Evolutionary conservation across 2,888 invertebrate species (phyloP).

Genomic region (Apodemia zela): DNA sequence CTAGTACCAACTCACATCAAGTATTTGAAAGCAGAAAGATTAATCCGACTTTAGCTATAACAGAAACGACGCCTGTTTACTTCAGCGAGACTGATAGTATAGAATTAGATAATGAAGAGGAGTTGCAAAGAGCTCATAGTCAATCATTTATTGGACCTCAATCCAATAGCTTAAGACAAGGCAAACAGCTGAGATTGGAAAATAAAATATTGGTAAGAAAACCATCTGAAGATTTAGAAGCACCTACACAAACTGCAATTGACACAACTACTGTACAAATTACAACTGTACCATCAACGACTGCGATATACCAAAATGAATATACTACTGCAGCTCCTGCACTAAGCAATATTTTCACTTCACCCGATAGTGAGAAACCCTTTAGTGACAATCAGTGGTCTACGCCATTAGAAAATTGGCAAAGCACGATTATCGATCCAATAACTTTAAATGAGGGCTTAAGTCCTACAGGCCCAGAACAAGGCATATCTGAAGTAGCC

Average conservation of each 20-base stretch:
- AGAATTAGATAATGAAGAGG: conserved; percentile 80
- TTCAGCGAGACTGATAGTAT: conserved; percentile 63
- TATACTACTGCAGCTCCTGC: conserved; percentile 49
- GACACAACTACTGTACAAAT: conserved; percentile 52
- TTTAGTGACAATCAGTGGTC: conserved; percentile 75
- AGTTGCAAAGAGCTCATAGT: conserved; percentile 84
- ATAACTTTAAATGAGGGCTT: conserved; percentile 85
- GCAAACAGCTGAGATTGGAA: conserved; percentile 58
- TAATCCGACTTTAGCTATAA: conserved; percentile 47
- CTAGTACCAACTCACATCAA: conserved; percentile 47
- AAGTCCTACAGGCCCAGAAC: conserved; percentile 56
- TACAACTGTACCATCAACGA: conserved; percentile 50
- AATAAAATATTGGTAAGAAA: conserved; percentile 47
- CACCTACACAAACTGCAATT: conserved; percentile 53
- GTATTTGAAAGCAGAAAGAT: conserved; percentile 68
- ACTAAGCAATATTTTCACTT: conserved; percentile 55
- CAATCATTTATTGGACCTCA: conserved; percentile 84
- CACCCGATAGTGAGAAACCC: conserved; percentile 60
- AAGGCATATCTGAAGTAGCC: conserved; percentile 41
- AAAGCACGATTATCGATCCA: conserved; percentile 85
- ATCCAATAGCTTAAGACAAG: conserved; percentile 65
- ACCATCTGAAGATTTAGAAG: conserved; percentile 67
- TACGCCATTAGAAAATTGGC: conserved; percentile 78
- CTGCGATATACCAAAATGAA: conserved; percentile 47
- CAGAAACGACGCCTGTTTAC: conserved; percentile 57